Base-by-base conservation (phyloP, 2,888 invertebrate species). In the Diogma glabrata region DNA sequence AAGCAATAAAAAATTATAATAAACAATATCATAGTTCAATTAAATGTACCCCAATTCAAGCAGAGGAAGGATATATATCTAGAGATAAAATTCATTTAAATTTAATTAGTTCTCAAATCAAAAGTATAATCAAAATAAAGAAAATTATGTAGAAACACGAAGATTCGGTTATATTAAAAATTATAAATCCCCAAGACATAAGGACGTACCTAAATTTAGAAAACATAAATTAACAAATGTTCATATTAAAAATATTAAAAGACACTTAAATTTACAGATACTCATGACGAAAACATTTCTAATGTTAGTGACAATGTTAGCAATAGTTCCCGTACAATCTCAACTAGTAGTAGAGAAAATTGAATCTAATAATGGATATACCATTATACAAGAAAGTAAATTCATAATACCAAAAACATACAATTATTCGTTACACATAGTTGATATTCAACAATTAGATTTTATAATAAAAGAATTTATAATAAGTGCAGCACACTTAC, bases 151-250 rank as follows among this genome's bases (percentile, higher is more conserved):
- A 24, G 50, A 50, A 23, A 49, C 38, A 22, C 10, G 49, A n/a
- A 9, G n/a, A 12, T 14, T 14, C n/a, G 49, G 38, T n/a, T 36
- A 2, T 2, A 49, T 49, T n/a, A 36, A 36, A 49, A 49, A 49
- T 2, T 49, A 49, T 19, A 49, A 49, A 36, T 3, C 36, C 2
- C 2, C 20, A 4, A 4, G 49, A 36, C 49, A 49, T n/a, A 40
- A 50, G 24, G 6, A 50, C 4, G 6, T 23, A 40, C 50, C 50
- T 2, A 50, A 40, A 50, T 50, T 4, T 30, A 22, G 38, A 30
- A 50, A 50, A 40, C 3, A 23, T 2, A 50, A 50, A 9, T n/a
- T 50, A 19, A 9, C 20, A 14, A 50, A 38, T 30, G 19, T 50
- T 1, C 50, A 50, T 16, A 7, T 12, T 12, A 17, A 10, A 33